Evolutionary conservation across 2,113 vertebrate genomes (phyloP).

Genomic region (Cheilinus undulatus): DNA sequence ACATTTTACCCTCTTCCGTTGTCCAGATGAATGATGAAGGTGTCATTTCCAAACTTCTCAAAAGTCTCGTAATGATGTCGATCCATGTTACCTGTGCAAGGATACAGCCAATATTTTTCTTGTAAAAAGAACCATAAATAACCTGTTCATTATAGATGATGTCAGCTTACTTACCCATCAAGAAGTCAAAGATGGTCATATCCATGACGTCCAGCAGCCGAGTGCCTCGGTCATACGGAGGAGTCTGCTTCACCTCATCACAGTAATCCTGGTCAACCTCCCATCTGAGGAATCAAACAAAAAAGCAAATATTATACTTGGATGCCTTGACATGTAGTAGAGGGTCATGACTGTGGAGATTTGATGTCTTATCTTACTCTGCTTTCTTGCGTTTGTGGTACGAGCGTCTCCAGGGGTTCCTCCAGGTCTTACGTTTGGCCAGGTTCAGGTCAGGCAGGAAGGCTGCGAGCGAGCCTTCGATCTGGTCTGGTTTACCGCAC

Average conservation of each 20-base stretch:
- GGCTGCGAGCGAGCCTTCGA: conserved; percentile 94
- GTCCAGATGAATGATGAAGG: conserved; percentile 97
- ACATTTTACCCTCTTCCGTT: conserved; percentile 93
- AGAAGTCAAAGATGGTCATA: conserved; percentile 98
- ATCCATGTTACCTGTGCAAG: conserved; percentile 93
- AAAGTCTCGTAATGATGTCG: conserved; percentile 99
- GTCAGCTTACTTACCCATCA: conserved; percentile 89
- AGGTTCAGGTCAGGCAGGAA: conserved; percentile 94
- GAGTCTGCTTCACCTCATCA: conserved; percentile 96
- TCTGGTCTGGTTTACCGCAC: conserved; percentile 95
- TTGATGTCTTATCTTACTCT: conserved; percentile 85
- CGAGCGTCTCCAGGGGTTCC: conserved; percentile 97
- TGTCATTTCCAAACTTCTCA: conserved; percentile 98
- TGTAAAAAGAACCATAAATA: background rate
- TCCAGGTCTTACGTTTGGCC: conserved; percentile 97
- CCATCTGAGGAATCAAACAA: conserved; percentile 85
- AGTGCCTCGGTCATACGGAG: conserved; percentile 91
- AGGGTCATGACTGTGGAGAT: too few relatives aligned
- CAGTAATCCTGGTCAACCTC: conserved; percentile 98
- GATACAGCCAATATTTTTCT: background rate
- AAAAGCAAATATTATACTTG: background rate
- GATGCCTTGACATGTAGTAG: too few relatives aligned
- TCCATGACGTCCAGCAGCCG: conserved; percentile 97
- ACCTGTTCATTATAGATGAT: background rate
- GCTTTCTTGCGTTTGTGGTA: conserved; percentile 99